Evolutionary conservation across 2,797 vertebrate species (phyloP).

Genomic region (Pseudocheirus occidentalis): DNA sequence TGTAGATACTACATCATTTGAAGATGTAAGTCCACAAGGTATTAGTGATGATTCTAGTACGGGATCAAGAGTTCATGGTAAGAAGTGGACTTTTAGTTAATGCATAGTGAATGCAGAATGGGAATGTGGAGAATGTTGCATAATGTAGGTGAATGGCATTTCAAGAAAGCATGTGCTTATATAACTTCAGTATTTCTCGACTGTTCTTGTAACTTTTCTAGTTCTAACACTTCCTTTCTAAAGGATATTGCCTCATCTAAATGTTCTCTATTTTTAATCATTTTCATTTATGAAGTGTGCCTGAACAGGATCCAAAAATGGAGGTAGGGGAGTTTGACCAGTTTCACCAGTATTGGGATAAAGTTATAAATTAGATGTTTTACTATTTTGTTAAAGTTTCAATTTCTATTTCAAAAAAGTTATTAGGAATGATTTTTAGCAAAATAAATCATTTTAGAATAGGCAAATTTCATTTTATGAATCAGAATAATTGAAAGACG

Average conservation of each 20-base stretch:
- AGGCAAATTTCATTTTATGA: neutral
- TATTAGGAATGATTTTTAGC: neutral
- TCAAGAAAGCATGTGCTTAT: slow-evolving; percentile 79
- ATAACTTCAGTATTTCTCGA: slow-evolving; percentile 62
- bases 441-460: neutral
- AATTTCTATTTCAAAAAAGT: slow-evolving; percentile 8
- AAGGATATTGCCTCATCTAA: slow-evolving; percentile 64
- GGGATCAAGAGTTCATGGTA: slow-evolving; percentile 92
- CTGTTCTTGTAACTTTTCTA: slow-evolving; percentile 69
- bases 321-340: slow-evolving; percentile 47
- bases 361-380: slow-evolving; percentile 63
- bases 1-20: slow-evolving; percentile 91
- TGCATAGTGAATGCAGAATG: slow-evolving; percentile 58
- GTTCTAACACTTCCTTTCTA: slow-evolving; percentile 60
- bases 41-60: slow-evolving; percentile 91
- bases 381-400: slow-evolving; percentile 33
- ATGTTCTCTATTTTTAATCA: slow-evolving; percentile 70
- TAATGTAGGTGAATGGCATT: slow-evolving; percentile 71
- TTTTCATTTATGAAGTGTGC: slow-evolving; percentile 76
- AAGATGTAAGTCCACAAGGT: slow-evolving; percentile 90
- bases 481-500: neutral
- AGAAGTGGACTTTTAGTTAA: slow-evolving; percentile 76
- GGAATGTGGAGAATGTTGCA: slow-evolving; percentile 70
- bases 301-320: slow-evolving; percentile 74
- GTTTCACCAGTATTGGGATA: slow-evolving; percentile 49